A percentile compares a stretch with the other conserved stretches of the same genome.
phyloP scores from a whole-genome alignment of 2,797 vertebrate species.

The Yasuhikotakia modesta region DNA sequence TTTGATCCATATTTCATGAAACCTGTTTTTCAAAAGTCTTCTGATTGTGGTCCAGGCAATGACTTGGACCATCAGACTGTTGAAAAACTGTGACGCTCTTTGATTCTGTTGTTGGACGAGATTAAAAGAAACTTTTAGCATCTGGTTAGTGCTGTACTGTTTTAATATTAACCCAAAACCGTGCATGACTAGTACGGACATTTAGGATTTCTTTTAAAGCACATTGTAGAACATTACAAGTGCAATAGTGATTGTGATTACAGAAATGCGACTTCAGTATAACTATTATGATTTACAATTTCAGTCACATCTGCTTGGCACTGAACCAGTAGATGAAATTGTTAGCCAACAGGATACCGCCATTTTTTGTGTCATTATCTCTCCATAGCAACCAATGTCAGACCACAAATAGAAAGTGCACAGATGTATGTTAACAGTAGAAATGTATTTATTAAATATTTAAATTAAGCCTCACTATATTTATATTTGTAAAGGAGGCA shows the following conservation, averaged over 20 bases:
- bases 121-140: conserved; percentile 28
- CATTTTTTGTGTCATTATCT: not conserved
- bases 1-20: conserved; percentile 57
- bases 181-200: not conserved
- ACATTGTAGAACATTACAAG: not conserved
- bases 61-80: conserved; percentile 35
- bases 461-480: not conserved
- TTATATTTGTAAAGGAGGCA: not conserved
- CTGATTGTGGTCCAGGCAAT: conserved; percentile 48
- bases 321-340: not conserved
- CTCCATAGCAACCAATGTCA: not conserved
- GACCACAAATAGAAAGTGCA: not conserved
- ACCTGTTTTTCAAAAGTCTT: conserved; percentile 24
- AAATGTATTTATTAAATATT: not conserved
- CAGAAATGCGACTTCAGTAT: not conserved
- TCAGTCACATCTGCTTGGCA: not conserved
- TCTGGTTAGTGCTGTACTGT: conserved; percentile 26
- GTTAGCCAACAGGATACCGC: not conserved
- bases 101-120: conserved; percentile 41
- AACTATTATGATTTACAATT: not conserved
- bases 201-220: not conserved
- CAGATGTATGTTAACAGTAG: not conserved
- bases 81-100: conserved; percentile 38
- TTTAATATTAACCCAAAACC: conserved; percentile 32
- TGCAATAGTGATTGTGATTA: no score